Evolutionary conservation across 2,888 invertebrate species (phyloP), one percentile per base, ranked within the genome.

Genomic region (Chrysomela aeneicollis): DNA sequence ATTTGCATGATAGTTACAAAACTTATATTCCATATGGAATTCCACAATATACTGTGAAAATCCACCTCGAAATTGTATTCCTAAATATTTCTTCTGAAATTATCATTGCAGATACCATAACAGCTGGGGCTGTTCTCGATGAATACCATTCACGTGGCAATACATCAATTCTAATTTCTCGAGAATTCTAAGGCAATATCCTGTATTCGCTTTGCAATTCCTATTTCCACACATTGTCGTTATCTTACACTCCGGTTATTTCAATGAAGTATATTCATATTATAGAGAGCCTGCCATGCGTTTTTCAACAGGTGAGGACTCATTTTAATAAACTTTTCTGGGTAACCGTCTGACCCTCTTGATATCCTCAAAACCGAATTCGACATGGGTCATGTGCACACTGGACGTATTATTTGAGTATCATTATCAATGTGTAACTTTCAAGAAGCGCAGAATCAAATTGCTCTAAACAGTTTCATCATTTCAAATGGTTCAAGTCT

Each of bases 161-260:
- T 42, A 42, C 42, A 42, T 12, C 8, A 42, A 42, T 42, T 42
- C 10, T 42, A 42, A 42, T 42, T 42, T 42, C 42, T 42, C 42
- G 1, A 42, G 15, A 15, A 42, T 15, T 42, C 10, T 15, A 42
- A n/a, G n/a, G 42, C 42, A 15, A 42, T 42, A 42, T 35, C 42
- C 15, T 42, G 12, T 42, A 42, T 42, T 35, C 35, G n/a, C 15
- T 42, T 42, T 15, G 12, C n/a, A n/a, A 42, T 42, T 42, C 42
- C n/a, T 15, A 42, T 42, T 42, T 15, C 12, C 15, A 15, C n/a
- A 42, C 15, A 42, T 42, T 42, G 42, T 35, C 5, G 35, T 42
- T 42, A 42, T 42, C 42, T 42, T 42, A 15, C 42, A 42, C 42
- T 42, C 2, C n/a, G 6, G 15, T 42, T 15, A 42, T 42, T 42